These are phyloP conservation scores for Micromys minutus DNA, from an alignment of 2,113 vertebrate genomes.

Conservation along the genomic window DNA sequence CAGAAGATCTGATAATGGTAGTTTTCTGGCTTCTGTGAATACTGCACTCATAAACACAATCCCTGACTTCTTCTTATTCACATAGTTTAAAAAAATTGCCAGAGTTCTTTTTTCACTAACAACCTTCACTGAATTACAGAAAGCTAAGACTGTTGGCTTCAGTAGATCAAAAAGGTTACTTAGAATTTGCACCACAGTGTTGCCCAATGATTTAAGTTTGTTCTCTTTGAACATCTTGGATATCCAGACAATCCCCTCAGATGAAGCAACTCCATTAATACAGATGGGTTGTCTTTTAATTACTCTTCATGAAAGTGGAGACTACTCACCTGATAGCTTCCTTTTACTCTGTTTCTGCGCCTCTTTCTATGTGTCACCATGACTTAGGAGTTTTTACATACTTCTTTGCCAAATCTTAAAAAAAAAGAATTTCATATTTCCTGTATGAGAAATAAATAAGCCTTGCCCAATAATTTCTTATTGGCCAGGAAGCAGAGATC, in stretches of 20 bases:
- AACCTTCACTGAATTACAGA: conserved; percentile 8
- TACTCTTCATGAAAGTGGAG: background rate
- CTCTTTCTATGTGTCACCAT: background rate
- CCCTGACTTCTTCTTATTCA: too few species aligned
- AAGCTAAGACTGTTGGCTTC: conserved; percentile 12
- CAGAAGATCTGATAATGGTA: background rate
- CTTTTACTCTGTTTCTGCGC: background rate
- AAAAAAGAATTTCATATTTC: background rate
- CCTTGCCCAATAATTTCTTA: conserved; percentile 6
- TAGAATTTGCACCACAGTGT: background rate
- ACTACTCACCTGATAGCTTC: background rate
- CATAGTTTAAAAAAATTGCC: too few species aligned
- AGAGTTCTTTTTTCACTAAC: background rate
- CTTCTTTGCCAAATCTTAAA: conserved; percentile 21
- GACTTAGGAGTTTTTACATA: conserved; percentile 7
- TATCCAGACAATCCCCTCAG: conserved; percentile 2
- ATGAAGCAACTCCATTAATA: conserved; percentile 37
- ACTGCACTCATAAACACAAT: background rate
- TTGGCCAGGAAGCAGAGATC: conserved; percentile 32
- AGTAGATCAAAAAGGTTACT: background rate
- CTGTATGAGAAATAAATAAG: background rate
- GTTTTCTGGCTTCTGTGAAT: background rate
- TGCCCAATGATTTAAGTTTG: conserved; percentile 24
- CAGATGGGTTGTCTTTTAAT: background rate
- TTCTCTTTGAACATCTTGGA: background rate